Base-by-base conservation (phyloP, 1,140 invertebrate species). In the Augochlora pura region DNA sequence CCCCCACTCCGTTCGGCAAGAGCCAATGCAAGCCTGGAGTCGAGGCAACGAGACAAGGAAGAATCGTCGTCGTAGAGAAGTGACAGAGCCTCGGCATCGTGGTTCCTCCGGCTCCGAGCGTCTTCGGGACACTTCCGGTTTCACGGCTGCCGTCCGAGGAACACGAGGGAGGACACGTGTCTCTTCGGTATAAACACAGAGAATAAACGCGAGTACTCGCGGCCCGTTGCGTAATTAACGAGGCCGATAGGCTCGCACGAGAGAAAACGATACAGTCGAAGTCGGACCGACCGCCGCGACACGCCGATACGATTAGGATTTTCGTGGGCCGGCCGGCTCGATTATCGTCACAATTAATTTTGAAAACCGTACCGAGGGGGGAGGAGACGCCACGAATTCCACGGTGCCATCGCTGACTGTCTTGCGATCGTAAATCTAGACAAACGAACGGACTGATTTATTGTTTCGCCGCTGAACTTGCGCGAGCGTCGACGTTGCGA, bases 1-100 rank as follows among this genome's bases (percentile, higher is more conserved):
- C 77, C 87, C 83, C 88, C 86, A 86, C 88, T 79, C 54, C 72
- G 59, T 39, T 18, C 12, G 69, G 25, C 57, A 52, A 39, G 21
- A 83, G 76, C n/a, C 59, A 57, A n/a, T 62, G 71, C 76, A 57
- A 63, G 42, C 1, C 42, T n/a, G 27, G 46, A 49, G 25, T 39
- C 21, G 25, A 39, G 49, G 10, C 12, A n/a, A 25, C 38, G 70
- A n/a, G 21, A 9, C 49, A 23, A 21, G 21, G 59, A 63, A 12
- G 23, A 66, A 21, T 23, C 7, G 32, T n/a, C 27, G 39, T 7
- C 42, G 42, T 52, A 4, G 65, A 62, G 32, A 32, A 32, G 62
- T 4, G 27, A 62, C 12, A 16, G n/a, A 21, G 25, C 49, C 21
- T 42, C 27, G 7, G n/a, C 14, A 38, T n/a, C 54, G 54, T n/a